Percentiles rank a stretch among this genome's conserved stretches.
Evolutionary conservation across 2,888 invertebrate species (phyloP).

Genomic region (Scaptodrosophila latifasciaeformis): DNA sequence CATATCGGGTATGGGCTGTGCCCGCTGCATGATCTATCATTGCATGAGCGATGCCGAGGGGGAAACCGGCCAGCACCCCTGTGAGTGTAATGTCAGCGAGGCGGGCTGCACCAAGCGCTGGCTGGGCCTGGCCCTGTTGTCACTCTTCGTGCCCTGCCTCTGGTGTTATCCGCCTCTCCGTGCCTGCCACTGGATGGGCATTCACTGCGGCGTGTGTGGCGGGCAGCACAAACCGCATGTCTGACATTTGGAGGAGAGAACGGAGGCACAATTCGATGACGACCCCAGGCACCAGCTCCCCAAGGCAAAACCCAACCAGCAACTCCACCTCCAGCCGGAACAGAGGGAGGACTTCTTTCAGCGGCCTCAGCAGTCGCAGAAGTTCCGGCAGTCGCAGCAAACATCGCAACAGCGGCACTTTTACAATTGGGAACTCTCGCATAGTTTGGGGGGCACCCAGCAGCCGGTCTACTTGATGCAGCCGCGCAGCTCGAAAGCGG

Average conservation of each 20-base stretch:
- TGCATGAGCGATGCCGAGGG: constrained; percentile 94
- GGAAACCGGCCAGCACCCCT: constrained; percentile 89
- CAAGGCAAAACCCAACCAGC: constrained; percentile 7
- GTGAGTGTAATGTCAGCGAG: constrained; percentile 83
- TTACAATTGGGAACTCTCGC: constrained; percentile 62
- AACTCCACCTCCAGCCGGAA: constrained; percentile 24
- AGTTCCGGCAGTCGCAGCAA: constrained; percentile 47
- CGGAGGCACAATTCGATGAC: constrained; percentile 68
- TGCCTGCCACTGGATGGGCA: constrained; percentile 88
- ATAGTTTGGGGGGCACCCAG: constrained; percentile 53
- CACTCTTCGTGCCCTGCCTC: constrained; percentile 92
- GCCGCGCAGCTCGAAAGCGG: constrained; percentile 46
- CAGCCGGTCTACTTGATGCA: constrained; percentile 51
- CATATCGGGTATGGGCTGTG: constrained; percentile 89
- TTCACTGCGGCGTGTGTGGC: constrained; percentile 87
- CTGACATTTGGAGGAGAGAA: constrained; percentile 75
- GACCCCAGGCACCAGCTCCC: constrained; percentile 49
- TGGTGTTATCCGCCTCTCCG: constrained; percentile 94
- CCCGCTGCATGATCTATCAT: constrained; percentile 93
- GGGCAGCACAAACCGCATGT: constrained; percentile 82
- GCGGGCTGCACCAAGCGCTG: constrained; percentile 87
- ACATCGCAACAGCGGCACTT: constrained; percentile 52
- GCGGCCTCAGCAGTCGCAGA: constrained; percentile 33
- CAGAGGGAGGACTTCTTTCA: constrained; percentile 22
- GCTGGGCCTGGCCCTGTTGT: constrained; percentile 89